Base-by-base conservation (phyloP, 1,140 invertebrate genomes). In the Caenorhabditis remanei region DNA sequence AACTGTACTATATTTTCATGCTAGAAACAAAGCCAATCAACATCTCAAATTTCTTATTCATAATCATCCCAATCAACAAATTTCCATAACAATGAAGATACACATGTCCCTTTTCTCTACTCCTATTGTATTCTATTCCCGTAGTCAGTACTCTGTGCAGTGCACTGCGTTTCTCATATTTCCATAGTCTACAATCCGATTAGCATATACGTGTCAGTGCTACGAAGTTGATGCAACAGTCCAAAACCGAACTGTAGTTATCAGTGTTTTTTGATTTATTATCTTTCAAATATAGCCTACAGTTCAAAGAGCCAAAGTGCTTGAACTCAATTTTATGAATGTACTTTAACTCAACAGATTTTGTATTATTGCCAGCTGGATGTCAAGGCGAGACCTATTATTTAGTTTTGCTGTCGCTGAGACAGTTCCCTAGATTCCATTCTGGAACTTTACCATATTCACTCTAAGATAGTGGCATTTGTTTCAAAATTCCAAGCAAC, bases 121-220 rank as follows among this genome's bases (percentile, higher is more conserved):
- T 71, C 24, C 71, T 50, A 50, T 79, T 79, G 71, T 79, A 79
- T 50, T 79, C 71, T 3, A 7, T 50, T 50, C 71, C 46, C 5
- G 21, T n/a, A 79, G 71, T 79, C 71, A 79, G 71, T 79, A 79
- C 46, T 79, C 46, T 79, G 71, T 79, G 71, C 71, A 50, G 43
- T 71, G 13, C 41, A 46, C 71, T 79, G 71, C 46, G 71, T 50
- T 48, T 79, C 71, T 79, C 71, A 6, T 24, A 79, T 79, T 79
- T 79, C n/a, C 19, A 32, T 13, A 50, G n/a, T 79, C 46, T 50
- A 21, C n/a, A 79, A 79, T 79, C 71, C 71, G 71, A 79, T 79
- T 79, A 50, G 46, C 71, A 79, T 50, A 50, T 50, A n/a, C 14
- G 71, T 50, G 46, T 79, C n/a, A 46, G 46, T 32, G 9, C 4